Percentiles rank a stretch among this genome's conserved stretches.
These are phyloP conservation scores for Pseudopodoces humilis DNA, from an alignment of 2,113 vertebrate species.

Conservation along the genomic window DNA sequence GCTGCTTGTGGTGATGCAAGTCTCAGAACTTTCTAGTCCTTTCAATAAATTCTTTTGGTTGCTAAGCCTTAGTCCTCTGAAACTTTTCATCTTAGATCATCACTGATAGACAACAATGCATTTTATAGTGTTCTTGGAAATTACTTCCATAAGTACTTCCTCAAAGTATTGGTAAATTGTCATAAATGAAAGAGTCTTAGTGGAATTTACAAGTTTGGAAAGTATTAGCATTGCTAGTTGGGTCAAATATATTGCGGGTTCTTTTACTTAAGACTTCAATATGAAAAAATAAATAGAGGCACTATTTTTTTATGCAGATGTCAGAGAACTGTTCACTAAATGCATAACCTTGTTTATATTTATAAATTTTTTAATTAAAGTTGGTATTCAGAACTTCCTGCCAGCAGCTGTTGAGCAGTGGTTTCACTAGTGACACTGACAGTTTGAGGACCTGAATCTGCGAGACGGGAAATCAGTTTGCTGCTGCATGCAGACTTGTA, in stretches of 20 bases:
- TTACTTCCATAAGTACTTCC: not conserved
- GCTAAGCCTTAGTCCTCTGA: not conserved
- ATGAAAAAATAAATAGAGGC: not conserved
- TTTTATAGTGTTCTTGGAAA: not conserved
- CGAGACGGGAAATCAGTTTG: not conserved
- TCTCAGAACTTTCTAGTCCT: not conserved
- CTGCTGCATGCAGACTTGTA: not conserved
- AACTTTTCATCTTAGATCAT: not conserved
- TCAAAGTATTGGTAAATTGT: not conserved
- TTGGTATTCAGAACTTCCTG: not conserved
- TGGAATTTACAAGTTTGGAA: not conserved
- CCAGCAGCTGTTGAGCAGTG: not conserved
- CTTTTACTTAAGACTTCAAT: not conserved
- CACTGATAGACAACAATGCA: not conserved
- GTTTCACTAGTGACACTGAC: not conserved
- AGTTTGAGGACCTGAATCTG: not conserved
- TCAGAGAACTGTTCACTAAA: not conserved
- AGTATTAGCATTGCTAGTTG: not conserved
- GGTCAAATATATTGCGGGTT: not conserved
- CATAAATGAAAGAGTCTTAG: not conserved
- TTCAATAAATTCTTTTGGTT: not conserved
- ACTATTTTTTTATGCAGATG: not conserved
- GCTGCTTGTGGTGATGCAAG: not conserved
- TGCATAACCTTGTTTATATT: constrained; percentile 18
- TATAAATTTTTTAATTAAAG: constrained; percentile 4